These are phyloP conservation scores for Danio choprae DNA, from an alignment of 2,797 vertebrate species.

Conservation along the genomic window DNA sequence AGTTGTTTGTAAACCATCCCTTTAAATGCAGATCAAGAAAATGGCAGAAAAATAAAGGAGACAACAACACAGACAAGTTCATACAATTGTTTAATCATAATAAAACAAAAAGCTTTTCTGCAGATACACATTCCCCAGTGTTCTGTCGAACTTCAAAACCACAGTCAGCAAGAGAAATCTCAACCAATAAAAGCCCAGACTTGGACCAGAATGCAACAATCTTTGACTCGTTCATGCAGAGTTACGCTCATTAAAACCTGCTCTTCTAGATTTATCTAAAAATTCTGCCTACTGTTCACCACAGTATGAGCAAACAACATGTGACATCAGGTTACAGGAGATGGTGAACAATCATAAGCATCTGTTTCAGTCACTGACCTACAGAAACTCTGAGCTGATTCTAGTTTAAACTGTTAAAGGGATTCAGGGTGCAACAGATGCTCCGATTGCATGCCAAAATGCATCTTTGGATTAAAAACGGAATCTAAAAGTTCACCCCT, in stretches of 20 bases:
- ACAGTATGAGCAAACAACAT: not conserved
- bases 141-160: not conserved
- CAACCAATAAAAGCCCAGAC: not conserved
- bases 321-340: conserved; percentile 12
- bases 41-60: not conserved
- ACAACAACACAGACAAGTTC: not conserved
- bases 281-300: conserved; percentile 6
- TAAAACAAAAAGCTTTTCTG: conserved; percentile 16
- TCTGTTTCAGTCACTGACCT: conserved; percentile 44
- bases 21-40: not conserved
- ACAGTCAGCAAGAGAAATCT: not conserved
- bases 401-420: conserved; percentile 35
- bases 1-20: no score
- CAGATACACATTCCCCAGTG: conserved; percentile 6
- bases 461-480: conserved; percentile 21
- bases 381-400: conserved; percentile 25
- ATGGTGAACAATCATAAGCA: conserved; percentile 58
- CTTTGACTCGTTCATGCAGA: not conserved
- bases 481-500: not conserved
- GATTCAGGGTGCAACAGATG: conserved; percentile 23
- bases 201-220: not conserved
- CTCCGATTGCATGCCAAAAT: not conserved
- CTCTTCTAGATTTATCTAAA: conserved; percentile 4
- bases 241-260: not conserved
- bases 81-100: conserved; percentile 48